These are phyloP conservation scores for Phacellophora camtschatica DNA, from an alignment of 30 jellyfish, hydroid and myxozoan species.

Conservation along the genomic window DNA sequence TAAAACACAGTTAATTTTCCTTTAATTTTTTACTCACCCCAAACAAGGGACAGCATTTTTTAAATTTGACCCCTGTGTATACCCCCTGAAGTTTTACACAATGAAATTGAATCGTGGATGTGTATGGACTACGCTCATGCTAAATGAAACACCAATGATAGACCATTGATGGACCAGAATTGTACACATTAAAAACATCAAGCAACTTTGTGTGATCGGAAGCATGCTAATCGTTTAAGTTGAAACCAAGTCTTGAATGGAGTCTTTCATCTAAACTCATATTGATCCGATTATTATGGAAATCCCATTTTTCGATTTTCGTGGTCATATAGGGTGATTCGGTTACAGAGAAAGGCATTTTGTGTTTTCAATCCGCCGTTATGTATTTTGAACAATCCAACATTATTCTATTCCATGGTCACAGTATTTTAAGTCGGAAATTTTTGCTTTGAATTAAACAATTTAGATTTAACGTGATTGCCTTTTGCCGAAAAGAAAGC, in stretches of 20 bases:
- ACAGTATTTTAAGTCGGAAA: background rate
- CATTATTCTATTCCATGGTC: background rate
- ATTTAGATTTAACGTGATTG: no score
- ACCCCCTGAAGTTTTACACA: no score
- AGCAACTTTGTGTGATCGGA: constrained; percentile 7
- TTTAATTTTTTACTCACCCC: no score
- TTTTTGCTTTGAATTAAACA: no score
- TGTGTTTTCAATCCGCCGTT: no score
- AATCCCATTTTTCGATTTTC: constrained; percentile 37
- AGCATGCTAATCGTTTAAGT: constrained; percentile 15
- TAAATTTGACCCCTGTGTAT: no score
- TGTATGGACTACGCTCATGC: background rate
- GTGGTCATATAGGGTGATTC: no score
- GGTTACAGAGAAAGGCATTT: no score
- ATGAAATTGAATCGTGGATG: background rate
- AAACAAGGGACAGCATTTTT: background rate
- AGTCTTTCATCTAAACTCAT: constrained; percentile 1
- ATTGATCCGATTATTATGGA: constrained; percentile 1
- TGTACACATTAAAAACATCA: background rate
- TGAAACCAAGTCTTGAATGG: constrained; percentile 14
- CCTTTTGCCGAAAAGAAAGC: no score
- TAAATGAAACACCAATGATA: no score
- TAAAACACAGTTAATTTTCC: no score
- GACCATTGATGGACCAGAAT: no score
- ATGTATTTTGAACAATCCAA: background rate